Evolutionary conservation across 2,797 vertebrate species (phyloP).

Genomic region (Sphenodon punctatus): DNA sequence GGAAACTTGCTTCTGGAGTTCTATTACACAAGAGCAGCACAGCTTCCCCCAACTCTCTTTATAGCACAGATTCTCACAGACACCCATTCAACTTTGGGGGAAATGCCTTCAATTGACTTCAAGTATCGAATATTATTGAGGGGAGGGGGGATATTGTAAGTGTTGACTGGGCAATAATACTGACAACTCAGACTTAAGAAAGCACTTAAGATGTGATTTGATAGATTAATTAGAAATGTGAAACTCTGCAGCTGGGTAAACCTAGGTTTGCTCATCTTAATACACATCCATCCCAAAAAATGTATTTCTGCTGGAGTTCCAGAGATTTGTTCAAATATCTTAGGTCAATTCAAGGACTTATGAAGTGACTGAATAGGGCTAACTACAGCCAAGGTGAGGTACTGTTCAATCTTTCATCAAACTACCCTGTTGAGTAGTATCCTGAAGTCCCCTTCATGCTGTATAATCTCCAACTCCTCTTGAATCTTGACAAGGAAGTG

Average conservation of each 20-base stretch:
- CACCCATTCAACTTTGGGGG: neutral
- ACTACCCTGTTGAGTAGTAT: neutral
- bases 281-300: no score
- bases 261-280: no score
- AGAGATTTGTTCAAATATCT: no score
- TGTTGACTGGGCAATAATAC: neutral
- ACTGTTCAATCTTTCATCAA: neutral
- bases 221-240: no score
- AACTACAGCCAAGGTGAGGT: neutral
- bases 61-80: neutral
- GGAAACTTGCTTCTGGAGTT: constrained; percentile 52
- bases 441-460: neutral
- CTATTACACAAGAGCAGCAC: constrained; percentile 4
- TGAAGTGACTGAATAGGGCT: neutral
- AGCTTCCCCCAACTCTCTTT: constrained; percentile 5
- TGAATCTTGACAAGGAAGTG: neutral
- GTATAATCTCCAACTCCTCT: neutral
- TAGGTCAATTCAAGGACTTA: neutral
- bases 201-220: no score
- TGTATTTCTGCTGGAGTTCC: no score
- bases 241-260: neutral
- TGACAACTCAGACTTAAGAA: neutral
- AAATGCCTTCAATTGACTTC: neutral
- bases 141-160: no score
- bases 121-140: no score